phyloP scores from a whole-genome alignment of 1,140 invertebrate species.

The Periplaneta americana region DNA sequence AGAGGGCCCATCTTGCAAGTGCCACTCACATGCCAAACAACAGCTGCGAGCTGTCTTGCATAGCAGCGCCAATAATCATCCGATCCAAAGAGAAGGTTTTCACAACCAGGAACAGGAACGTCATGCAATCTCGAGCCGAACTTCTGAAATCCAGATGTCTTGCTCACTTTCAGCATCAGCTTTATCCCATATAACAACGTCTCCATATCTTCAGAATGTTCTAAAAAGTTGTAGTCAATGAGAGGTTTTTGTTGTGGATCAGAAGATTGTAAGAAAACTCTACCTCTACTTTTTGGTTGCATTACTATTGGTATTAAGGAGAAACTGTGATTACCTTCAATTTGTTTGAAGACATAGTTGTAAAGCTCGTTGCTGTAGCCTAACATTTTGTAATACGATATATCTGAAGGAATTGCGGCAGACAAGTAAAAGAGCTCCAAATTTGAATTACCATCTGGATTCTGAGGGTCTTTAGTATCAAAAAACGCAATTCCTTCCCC shows the following conservation, averaged over 20 bases:
- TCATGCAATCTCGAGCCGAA: no score
- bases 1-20: no score
- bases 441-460: conserved; percentile 26
- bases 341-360: no score
- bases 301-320: conserved; percentile 66
- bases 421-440: conserved; percentile 38
- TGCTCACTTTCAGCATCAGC: conserved; percentile 47
- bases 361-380: conserved; percentile 21
- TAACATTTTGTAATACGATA: conserved; percentile 36
- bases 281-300: conserved; percentile 30
- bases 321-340: no score
- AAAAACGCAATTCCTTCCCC: conserved; percentile 41
- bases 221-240: conserved; percentile 70
- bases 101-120: no score
- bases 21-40: no score
- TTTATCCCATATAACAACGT: conserved; percentile 58
- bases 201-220: conserved; percentile 54
- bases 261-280: conserved; percentile 38
- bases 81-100: no score
- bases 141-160: conserved; percentile 50
- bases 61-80: no score
- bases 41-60: no score
- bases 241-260: conserved; percentile 69
- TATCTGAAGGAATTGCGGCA: no score
- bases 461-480: conserved; percentile 32